phyloP scores from a whole-genome alignment of 2,113 vertebrate genomes.

The Oncorhynchus clarkii region DNA sequence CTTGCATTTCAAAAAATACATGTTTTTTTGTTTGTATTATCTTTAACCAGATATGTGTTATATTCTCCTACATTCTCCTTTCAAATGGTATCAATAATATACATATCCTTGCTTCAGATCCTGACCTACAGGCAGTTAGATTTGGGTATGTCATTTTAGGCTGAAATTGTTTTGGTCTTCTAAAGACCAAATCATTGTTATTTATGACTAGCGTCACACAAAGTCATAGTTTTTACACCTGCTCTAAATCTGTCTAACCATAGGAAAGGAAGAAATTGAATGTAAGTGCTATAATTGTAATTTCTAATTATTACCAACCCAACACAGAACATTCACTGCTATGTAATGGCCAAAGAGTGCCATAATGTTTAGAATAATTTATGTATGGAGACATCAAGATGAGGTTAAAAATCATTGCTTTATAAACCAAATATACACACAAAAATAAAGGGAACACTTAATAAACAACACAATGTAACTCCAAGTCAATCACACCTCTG shows the following conservation, averaged over 20 bases:
- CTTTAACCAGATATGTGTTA: too few species aligned
- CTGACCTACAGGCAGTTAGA: too few species aligned
- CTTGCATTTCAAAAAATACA: too few species aligned
- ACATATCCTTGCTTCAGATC: too few species aligned
- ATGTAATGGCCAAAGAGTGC: slow-evolving; percentile 8
- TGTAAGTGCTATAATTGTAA: slow-evolving; percentile 27
- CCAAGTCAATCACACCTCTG: too few species aligned
- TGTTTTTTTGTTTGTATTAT: too few species aligned
- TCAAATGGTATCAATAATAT: too few species aligned
- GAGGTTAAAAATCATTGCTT: background rate
- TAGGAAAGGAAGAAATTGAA: slow-evolving; percentile 12
- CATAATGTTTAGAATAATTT: slow-evolving; percentile 29
- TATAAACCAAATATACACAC: background rate
- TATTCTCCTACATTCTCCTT: too few species aligned
- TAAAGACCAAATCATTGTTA: slow-evolving; percentile 13
- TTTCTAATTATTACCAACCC: slow-evolving; percentile 27
- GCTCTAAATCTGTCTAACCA: slow-evolving; percentile 25
- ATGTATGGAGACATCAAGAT: background rate
- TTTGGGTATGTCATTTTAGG: too few species aligned
- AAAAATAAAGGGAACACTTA: too few species aligned
- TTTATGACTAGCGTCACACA: slow-evolving; percentile 30
- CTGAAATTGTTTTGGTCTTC: too few species aligned
- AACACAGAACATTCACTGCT: slow-evolving; percentile 10
- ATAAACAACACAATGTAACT: too few species aligned
- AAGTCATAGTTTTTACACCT: slow-evolving; percentile 21